Evolutionary conservation across 2,113 vertebrate species (phyloP).

Genomic region (Petrocephalus microphthalmus): DNA sequence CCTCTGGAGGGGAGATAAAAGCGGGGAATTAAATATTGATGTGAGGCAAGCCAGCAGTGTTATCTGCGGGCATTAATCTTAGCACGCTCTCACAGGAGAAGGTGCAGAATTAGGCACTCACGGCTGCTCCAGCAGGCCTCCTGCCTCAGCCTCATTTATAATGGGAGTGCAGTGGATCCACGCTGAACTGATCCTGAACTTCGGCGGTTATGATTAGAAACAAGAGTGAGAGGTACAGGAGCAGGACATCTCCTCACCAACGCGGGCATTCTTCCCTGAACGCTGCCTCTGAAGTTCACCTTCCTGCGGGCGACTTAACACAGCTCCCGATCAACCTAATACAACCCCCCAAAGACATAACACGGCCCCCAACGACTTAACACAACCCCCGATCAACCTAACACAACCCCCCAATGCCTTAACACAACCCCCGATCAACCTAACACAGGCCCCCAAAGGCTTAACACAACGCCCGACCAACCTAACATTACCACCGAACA

Average conservation of each 20-base stretch:
- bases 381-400: not conserved
- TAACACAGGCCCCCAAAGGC: not conserved
- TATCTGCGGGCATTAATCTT: constrained; percentile 60
- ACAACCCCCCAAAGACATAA: not conserved
- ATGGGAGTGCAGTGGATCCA: constrained; percentile 54
- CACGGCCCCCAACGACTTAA: too few relatives aligned
- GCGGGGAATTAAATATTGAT: constrained; percentile 63
- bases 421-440: not conserved
- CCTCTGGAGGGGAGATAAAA: constrained; percentile 53
- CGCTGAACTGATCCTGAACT: constrained; percentile 48
- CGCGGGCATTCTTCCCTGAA: constrained; percentile 36
- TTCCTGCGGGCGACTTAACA: not conserved
- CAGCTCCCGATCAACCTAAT: not conserved
- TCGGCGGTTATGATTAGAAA: constrained; percentile 27
- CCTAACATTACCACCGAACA: not conserved
- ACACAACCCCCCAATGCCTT: not conserved
- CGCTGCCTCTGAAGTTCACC: constrained; percentile 30
- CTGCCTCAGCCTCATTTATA: constrained; percentile 56
- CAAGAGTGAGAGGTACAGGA: not conserved
- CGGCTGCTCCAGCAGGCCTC: constrained; percentile 47
- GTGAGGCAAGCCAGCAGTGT: constrained; percentile 45
- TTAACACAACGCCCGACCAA: not conserved
- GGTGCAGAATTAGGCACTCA: constrained; percentile 42
- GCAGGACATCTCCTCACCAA: not conserved
- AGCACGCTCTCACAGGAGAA: constrained; percentile 49